Evolutionary conservation across 37 sponge, comb jelly and placozoan genomes (phyloP), one percentile per base, ranked within the genome.

Genomic region (Lycopodina hypogea): DNA sequence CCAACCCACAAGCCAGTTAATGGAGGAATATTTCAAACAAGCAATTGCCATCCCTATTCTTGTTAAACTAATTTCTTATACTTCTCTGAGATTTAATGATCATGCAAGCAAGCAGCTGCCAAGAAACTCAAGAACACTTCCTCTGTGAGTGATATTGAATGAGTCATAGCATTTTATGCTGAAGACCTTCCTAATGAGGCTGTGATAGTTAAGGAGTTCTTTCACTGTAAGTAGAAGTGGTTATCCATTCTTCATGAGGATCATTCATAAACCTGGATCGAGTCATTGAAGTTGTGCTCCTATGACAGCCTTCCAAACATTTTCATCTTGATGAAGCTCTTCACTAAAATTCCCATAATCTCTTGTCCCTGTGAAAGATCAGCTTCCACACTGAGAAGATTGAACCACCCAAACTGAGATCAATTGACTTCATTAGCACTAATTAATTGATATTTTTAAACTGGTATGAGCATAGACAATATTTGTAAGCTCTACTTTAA

Each of bases 301-400:
- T 33, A 34, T 17, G n/a, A 72, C 15, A 88, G 51, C 42, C 57
- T 78, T 48, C 89, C 89, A 65, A 88, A 82, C 69, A 68, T 83
- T 7, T 88, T 75, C 39, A 75, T 72, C 18, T 63, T 81, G 2
- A 28, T 87, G 28, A 81, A 81, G 63, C 69, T 86, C 17, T 87
- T 87, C 70, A 81, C 87, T 29, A 81, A 81, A 32, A 42, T 81
- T 15, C 87, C 87, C 14, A 30, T 87, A 26, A 79, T 53, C 41
- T 83, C 83, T 34, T 83, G 83, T 45, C 74, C 83, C 18, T 83
- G 76, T 74, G 83, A 74, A 53, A 41, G 83, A n/a, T 83, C 83
- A 34, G 83, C 83, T 33, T 83, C 83, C 26, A 38, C 75, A 45
- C 55, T 83, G 17, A 74, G 76, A 51, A 42, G 75, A 50, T 56